Conservation (phyloP, 2,797 vertebrate species). For the Parambassis ranga region DNA sequence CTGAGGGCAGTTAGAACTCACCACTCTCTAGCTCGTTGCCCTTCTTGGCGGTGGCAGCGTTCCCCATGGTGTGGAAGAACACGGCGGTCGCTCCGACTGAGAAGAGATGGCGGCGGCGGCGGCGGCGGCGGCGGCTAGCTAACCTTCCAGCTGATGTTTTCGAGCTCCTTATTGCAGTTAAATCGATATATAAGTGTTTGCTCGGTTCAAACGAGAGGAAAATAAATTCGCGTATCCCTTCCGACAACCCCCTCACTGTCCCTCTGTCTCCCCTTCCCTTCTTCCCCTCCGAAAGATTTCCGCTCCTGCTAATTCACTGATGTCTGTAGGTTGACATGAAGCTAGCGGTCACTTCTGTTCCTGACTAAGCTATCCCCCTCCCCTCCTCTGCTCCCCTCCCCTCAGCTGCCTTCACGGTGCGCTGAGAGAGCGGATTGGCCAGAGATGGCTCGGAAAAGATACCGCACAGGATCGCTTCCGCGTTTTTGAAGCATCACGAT, state of each 20-base stretch:
- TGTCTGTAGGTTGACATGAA: constrained; percentile 61
- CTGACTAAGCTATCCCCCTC: constrained; percentile 28
- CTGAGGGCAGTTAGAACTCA: constrained; percentile 71
- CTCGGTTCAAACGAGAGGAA: not conserved
- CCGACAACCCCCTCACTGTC: constrained; percentile 25
- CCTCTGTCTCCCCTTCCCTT: constrained; percentile 27
- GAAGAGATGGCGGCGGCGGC: constrained; percentile 73
- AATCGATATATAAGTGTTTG: not conserved
- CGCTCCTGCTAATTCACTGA: constrained; percentile 39
- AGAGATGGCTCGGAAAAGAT: constrained; percentile 39
- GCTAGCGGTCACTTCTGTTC: constrained; percentile 72
- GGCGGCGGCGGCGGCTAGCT: constrained; percentile 72
- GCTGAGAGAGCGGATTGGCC: constrained; percentile 31
- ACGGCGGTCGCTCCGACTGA: constrained; percentile 68
- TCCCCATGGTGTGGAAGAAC: constrained; percentile 89
- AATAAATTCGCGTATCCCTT: constrained; percentile 28
- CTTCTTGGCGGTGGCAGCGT: constrained; percentile 96
- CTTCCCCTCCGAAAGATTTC: constrained; percentile 37
- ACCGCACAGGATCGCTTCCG: constrained; percentile 43
- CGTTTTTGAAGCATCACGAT: constrained; percentile 40
- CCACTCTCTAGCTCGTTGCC: constrained; percentile 98
- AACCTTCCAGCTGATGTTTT: constrained; percentile 55
- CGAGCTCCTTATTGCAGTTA: constrained; percentile 27
- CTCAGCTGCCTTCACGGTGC: constrained; percentile 37
- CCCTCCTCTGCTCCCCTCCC: constrained; percentile 7